Evolutionary conservation across 2,113 vertebrate genomes (phyloP).

Genomic region (Oreocharis arfaki): DNA sequence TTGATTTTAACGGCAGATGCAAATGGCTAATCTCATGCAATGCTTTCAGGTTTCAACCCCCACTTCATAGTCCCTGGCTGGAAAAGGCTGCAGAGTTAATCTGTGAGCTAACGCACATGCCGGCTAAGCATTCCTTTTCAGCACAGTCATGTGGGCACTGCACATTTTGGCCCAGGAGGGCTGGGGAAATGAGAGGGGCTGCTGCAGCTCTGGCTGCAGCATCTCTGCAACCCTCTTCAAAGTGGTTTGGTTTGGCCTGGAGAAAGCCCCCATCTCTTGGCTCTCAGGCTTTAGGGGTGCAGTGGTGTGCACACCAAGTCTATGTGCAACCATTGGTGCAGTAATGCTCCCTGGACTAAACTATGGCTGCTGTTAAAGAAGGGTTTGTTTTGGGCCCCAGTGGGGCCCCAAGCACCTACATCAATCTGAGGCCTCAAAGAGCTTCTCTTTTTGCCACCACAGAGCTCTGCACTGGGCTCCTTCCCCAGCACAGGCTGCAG

Average conservation of each 20-base stretch:
- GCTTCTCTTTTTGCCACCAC: not conserved
- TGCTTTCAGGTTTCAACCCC: not conserved
- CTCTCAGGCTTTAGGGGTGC: not conserved
- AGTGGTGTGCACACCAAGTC: fast-evolving
- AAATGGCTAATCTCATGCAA: not conserved
- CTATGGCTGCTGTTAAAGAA: not conserved
- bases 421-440: not conserved
- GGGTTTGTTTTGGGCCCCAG: not conserved
- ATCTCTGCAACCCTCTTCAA: not conserved
- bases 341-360: not conserved
- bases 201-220: not conserved
- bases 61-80: not conserved
- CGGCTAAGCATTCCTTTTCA: not conserved
- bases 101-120: not conserved
- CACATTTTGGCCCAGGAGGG: not conserved
- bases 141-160: not conserved
- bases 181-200: not conserved
- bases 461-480: not conserved
- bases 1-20: not conserved
- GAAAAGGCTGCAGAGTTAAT: not conserved
- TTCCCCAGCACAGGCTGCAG: not conserved
- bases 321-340: fast-evolving
- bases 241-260: not conserved
- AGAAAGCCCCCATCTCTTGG: not conserved
- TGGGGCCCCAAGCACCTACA: fast-evolving